These are phyloP conservation scores for Lemur catta DNA, from an alignment of 2,797 vertebrate species.

Conservation along the genomic window DNA sequence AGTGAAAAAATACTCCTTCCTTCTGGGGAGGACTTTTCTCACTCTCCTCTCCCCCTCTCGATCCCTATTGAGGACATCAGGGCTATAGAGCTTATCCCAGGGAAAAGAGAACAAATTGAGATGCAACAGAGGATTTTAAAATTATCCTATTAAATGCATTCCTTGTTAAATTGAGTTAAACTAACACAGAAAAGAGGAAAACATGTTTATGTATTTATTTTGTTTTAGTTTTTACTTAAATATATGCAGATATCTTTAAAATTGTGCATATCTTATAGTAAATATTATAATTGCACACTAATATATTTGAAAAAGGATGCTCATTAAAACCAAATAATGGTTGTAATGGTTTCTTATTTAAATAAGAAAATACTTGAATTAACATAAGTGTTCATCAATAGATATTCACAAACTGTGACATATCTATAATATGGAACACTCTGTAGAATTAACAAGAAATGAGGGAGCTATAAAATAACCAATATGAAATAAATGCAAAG, in stretches of 20 bases:
- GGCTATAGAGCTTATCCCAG: neutral
- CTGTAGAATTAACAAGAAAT: neutral
- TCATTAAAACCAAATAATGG: neutral
- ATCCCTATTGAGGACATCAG: fast-evolving
- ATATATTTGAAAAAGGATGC: neutral
- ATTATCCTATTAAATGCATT: neutral
- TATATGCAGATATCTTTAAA: neutral
- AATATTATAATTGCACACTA: neutral
- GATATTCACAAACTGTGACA: neutral
- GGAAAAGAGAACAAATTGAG: neutral
- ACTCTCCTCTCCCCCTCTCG: fast-evolving
- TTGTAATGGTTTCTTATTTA: neutral
- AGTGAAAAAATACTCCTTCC: neutral
- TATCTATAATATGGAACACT: neutral
- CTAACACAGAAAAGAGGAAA: neutral
- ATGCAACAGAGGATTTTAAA: neutral
- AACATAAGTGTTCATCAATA: neutral
- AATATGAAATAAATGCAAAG: neutral
- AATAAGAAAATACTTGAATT: neutral
- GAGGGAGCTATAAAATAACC: neutral
- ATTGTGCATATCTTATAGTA: neutral
- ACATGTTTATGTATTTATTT: neutral
- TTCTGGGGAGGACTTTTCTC: neutral
- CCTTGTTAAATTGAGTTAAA: neutral
- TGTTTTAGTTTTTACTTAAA: neutral